phyloP scores from a whole-genome alignment of 2,113 vertebrate genomes.

The Plecturocebus donacophilus region DNA sequence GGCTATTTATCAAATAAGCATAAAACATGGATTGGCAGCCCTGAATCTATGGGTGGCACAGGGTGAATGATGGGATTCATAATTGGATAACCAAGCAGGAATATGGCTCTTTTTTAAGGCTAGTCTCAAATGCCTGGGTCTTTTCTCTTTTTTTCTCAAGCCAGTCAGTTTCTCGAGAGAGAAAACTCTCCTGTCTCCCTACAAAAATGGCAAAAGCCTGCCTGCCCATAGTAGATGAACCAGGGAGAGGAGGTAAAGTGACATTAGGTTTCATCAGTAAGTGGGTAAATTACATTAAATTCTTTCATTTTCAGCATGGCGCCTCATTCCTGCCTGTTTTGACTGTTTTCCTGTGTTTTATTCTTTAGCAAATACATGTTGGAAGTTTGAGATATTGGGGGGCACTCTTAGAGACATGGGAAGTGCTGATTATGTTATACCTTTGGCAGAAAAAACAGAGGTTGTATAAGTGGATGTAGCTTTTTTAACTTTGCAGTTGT shows the following conservation, averaged over 20 bases:
- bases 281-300: not conserved
- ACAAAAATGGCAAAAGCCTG: not conserved
- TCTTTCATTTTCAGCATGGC: not conserved
- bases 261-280: not conserved
- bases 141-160: not conserved
- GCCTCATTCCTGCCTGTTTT: not conserved
- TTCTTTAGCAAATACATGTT: not conserved
- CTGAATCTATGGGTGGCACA: not conserved
- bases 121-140: not conserved
- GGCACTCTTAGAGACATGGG: not conserved
- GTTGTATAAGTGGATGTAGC: not conserved
- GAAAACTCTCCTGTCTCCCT: not conserved
- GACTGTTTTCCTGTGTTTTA: not conserved
- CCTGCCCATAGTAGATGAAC: not conserved
- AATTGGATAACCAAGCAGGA: not conserved
- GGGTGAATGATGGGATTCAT: not conserved
- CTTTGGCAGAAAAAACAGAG: not conserved
- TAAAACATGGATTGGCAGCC: not conserved
- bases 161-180: not conserved
- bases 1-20: not conserved
- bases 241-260: not conserved
- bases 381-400: not conserved
- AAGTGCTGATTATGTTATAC: not conserved
- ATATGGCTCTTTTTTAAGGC: not conserved
- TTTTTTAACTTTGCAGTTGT: not conserved